These are phyloP conservation scores for Cygnus olor DNA, from an alignment of 2,797 vertebrate genomes.

Conservation along the genomic window DNA sequence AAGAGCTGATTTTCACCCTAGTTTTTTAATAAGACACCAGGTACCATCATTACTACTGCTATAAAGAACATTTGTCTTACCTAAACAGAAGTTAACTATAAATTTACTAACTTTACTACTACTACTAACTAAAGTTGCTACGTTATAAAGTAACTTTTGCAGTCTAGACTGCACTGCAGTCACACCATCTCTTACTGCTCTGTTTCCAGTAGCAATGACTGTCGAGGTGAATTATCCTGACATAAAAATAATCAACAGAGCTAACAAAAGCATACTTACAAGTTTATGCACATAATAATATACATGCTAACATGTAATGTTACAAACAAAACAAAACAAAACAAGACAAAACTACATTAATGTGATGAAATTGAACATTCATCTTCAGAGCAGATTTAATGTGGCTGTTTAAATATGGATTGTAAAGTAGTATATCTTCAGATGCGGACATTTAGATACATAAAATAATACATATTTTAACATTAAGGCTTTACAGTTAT, in stretches of 20 bases:
- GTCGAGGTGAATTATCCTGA: not conserved
- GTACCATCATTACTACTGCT: not conserved
- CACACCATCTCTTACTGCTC: not conserved
- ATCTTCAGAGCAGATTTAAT: not conserved
- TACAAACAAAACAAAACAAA: not conserved
- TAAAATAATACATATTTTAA: not conserved
- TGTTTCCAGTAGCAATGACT: not conserved
- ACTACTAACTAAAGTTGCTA: too few species aligned
- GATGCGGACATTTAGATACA: not conserved
- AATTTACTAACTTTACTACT: not conserved
- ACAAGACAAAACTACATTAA: not conserved
- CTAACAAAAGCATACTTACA: not conserved
- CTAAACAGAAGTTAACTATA: not conserved
- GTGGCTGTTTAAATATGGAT: not conserved
- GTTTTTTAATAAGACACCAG: not conserved
- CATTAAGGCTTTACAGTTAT: not conserved
- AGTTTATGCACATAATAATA: fast-evolving
- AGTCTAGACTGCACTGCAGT: not conserved
- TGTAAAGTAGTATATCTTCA: not conserved
- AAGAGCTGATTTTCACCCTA: not conserved
- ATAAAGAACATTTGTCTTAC: not conserved
- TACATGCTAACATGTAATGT: not conserved
- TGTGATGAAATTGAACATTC: not conserved
- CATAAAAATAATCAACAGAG: not conserved
- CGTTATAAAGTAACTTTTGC: not conserved